These are phyloP conservation scores for Drosophila varians DNA, from an alignment of 1,140 invertebrate genomes.

Conservation along the genomic window DNA sequence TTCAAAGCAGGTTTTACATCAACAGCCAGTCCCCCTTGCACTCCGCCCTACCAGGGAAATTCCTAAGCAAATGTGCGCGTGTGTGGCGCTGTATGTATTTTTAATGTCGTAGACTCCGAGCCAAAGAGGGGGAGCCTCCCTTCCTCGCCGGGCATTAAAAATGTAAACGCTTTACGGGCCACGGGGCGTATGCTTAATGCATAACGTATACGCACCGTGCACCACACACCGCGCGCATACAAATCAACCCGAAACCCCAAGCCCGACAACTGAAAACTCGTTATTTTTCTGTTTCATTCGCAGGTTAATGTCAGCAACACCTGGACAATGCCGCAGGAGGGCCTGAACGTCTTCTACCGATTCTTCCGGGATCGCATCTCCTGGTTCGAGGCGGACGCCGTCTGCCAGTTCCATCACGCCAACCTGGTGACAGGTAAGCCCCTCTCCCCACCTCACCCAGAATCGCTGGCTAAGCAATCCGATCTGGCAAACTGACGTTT, in stretches of 20 bases:
- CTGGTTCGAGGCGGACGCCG: constrained; percentile 91
- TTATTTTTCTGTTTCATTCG: constrained; percentile 10
- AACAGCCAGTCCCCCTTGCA: background rate
- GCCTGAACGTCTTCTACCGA: constrained; percentile 90
- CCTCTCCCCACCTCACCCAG: too few species aligned
- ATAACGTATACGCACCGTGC: constrained; percentile 63
- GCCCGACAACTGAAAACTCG: constrained; percentile 1
- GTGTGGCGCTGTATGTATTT: constrained; percentile 51
- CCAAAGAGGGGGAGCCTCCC: background rate
- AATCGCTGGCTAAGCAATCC: too few species aligned
- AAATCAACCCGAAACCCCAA: constrained; percentile 28
- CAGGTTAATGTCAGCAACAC: constrained; percentile 91
- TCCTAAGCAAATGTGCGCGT: constrained; percentile 43
- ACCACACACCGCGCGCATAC: constrained; percentile 29
- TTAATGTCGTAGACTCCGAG: constrained; percentile 44
- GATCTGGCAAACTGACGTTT: too few species aligned
- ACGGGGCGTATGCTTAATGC: constrained; percentile 68
- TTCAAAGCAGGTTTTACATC: constrained; percentile 61
- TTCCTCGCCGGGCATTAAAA: constrained; percentile 55
- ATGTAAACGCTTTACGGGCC: constrained; percentile 73
- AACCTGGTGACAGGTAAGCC: constrained; percentile 89
- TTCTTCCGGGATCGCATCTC: constrained; percentile 91
- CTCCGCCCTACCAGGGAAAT: background rate
- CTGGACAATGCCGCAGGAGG: constrained; percentile 90
- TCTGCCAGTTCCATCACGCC: constrained; percentile 90